Evolutionary conservation across 2,797 vertebrate species (phyloP).

Genomic region (Clarias pachynema): DNA sequence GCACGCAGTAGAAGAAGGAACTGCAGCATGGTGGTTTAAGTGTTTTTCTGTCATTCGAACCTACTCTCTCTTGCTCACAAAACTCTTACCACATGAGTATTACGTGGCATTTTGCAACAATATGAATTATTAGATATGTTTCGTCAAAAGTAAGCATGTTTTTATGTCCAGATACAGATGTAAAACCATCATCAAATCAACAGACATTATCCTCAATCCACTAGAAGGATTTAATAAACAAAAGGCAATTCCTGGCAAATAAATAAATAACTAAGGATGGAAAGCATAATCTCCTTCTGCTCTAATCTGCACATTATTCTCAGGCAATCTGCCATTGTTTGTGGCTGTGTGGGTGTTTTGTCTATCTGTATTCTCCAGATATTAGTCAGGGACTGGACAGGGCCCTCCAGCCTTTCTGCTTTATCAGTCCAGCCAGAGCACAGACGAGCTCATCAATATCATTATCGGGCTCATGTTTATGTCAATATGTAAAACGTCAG

Average conservation of each 20-base stretch:
- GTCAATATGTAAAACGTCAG: background rate
- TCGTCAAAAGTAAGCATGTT: no score
- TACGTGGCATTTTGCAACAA: background rate
- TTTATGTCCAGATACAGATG: background rate
- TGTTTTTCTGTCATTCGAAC: background rate
- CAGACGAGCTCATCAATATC: background rate
- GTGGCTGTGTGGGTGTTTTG: background rate
- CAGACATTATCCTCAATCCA: conserved; percentile 56
- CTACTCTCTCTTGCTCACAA: background rate
- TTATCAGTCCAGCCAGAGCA: background rate
- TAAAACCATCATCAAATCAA: conserved; percentile 49
- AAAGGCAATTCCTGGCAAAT: conserved; percentile 48
- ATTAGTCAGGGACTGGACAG: conserved; percentile 6
- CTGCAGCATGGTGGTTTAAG: conserved; percentile 30
- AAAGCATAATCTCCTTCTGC: conserved; percentile 58
- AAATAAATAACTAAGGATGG: conserved; percentile 51
- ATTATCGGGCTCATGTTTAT: background rate
- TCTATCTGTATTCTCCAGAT: background rate
- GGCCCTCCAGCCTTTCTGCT: background rate
- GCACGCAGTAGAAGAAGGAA: conserved; percentile 61
- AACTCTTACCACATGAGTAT: background rate
- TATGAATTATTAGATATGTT: background rate
- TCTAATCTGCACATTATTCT: conserved; percentile 57
- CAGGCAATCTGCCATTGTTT: conserved; percentile 32
- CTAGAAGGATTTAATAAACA: conserved; percentile 54